phyloP scores from a whole-genome alignment of 2,797 vertebrate genomes.

The Podarcis siculus region DNA sequence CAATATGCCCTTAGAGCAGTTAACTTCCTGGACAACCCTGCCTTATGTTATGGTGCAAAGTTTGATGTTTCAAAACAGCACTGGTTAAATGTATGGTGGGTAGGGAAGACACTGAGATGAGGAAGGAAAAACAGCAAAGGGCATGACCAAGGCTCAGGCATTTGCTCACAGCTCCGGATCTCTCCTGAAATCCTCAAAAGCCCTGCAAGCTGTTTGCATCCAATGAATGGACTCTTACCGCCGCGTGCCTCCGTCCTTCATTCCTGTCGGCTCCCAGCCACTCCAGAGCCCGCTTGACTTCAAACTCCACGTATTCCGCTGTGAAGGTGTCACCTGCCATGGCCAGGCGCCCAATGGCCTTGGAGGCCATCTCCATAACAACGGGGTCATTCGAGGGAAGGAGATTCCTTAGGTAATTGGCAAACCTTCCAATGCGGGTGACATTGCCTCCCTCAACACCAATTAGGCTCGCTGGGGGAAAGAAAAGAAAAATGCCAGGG shows the following conservation, averaged over 20 bases:
- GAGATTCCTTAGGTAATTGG: slow-evolving; percentile 97
- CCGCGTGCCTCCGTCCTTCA: slow-evolving; percentile 94
- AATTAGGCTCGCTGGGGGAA: slow-evolving; percentile 90
- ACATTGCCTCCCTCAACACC: slow-evolving; percentile 97
- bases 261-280: slow-evolving; percentile 97
- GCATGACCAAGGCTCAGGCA: neutral
- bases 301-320: slow-evolving; percentile 98
- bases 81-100: too few species aligned
- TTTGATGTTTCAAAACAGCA: neutral
- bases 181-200: neutral
- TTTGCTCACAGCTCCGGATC: neutral
- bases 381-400: slow-evolving; percentile 95
- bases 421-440: slow-evolving; percentile 96
- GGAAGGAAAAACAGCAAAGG: neutral
- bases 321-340: slow-evolving; percentile 99
- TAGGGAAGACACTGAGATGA: too few species aligned
- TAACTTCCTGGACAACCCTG: neutral
- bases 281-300: slow-evolving; percentile 97
- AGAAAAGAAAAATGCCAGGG: neutral
- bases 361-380: slow-evolving; percentile 99
- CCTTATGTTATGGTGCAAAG: neutral
- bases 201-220: neutral
- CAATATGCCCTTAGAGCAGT: neutral
- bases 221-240: slow-evolving; percentile 80
- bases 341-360: slow-evolving; percentile 95